These are phyloP conservation scores for Lasioglossum leucozonium DNA, from an alignment of 2,888 invertebrate species.

Conservation along the genomic window DNA sequence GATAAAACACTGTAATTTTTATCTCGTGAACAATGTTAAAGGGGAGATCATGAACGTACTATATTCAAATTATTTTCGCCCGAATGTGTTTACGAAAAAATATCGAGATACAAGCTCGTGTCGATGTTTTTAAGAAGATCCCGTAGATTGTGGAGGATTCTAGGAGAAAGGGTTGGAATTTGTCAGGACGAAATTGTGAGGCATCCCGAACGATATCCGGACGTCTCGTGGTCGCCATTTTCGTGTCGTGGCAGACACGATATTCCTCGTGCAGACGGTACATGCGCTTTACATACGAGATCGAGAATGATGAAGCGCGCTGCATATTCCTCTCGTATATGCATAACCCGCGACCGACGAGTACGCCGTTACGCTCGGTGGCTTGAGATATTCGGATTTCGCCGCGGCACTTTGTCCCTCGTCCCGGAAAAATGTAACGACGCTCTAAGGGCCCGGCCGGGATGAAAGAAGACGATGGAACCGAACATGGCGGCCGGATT, in stretches of 20 bases:
- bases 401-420: constrained; percentile 60
- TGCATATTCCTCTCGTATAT: constrained; percentile 54
- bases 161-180: neutral
- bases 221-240: constrained; percentile 26
- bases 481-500: neutral
- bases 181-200: neutral
- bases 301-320: constrained; percentile 70
- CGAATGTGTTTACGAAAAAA: neutral
- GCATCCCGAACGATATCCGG: constrained; percentile 4
- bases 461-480: constrained; percentile 21
- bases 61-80: neutral
- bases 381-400: constrained; percentile 67
- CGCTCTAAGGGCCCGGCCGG: neutral
- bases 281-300: constrained; percentile 61
- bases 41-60: no score
- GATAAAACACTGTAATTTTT: no score
- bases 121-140: neutral
- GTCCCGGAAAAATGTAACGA: constrained; percentile 55
- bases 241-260: constrained; percentile 45
- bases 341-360: constrained; percentile 59
- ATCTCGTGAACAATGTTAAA: no score
- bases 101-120: no score
- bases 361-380: constrained; percentile 51
- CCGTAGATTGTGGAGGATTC: neutral
- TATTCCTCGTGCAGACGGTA: constrained; percentile 45